phyloP scores from a whole-genome alignment of 2,797 vertebrate species.

The Protosalanx chinensis region DNA sequence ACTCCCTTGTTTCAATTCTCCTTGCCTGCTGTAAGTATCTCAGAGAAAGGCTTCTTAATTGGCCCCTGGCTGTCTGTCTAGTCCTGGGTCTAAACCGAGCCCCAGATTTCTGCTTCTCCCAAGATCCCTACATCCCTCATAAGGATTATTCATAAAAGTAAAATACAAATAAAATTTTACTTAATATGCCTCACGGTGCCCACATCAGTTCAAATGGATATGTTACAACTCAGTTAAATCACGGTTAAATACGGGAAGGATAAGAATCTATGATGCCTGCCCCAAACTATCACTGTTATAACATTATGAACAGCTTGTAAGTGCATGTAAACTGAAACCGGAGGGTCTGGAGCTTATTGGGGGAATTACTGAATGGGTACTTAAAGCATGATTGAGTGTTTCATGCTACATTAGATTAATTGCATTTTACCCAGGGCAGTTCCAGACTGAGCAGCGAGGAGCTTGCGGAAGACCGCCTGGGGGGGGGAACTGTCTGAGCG shows the following conservation, averaged over 20 bases:
- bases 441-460: slow-evolving; percentile 18
- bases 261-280: slow-evolving; percentile 38
- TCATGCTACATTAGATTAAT: slow-evolving; percentile 58
- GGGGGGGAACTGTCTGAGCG: background rate
- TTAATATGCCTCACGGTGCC: background rate
- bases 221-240: background rate
- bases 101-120: background rate
- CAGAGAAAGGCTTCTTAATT: background rate
- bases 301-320: slow-evolving; percentile 48
- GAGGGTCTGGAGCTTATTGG: slow-evolving; percentile 25
- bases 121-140: background rate
- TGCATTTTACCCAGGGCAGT: slow-evolving; percentile 43
- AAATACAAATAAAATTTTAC: background rate
- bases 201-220: background rate
- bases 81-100: background rate
- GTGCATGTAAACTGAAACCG: slow-evolving; percentile 54
- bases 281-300: slow-evolving; percentile 43
- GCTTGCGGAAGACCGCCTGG: background rate
- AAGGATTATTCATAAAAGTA: background rate
- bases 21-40: slow-evolving; percentile 50
- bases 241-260: slow-evolving; percentile 30
- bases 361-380: slow-evolving; percentile 49
- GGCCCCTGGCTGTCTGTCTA: background rate
- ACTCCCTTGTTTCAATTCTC: slow-evolving; percentile 30
- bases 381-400: slow-evolving; percentile 61